Base-by-base conservation (phyloP, 2,888 invertebrate species). In the Macrostomum cliftonense region DNA sequence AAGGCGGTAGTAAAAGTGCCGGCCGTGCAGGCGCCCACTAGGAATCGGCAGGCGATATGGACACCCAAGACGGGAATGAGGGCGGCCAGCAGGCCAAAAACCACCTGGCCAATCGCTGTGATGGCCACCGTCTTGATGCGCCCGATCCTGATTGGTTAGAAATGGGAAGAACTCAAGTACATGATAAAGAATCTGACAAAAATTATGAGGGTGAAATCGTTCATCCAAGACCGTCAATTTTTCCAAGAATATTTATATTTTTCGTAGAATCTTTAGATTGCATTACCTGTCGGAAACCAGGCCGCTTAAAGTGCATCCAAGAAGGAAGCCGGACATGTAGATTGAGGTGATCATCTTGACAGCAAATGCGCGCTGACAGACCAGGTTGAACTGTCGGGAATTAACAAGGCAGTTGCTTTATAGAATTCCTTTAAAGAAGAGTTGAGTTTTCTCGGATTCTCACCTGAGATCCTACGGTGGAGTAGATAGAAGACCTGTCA, bases 1-100 rank as follows among this genome's bases (percentile, higher is more conserved):
- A 61, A 63, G 2, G 56, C 44, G 16, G 59, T 59, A 49, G 61
- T 56, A 44, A 59, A 62, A 12, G 58, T 49, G 1, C 63, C 63
- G 2, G 60, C 57, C 36, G 56, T 54, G 2, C 58, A 53, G 16
- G 56, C 52, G 1, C 62, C 63, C 36, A 59, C 55, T 12, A 61
- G 16, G 42, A 61, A 61, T 14, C 61, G 47, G 12, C 61, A 52
- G 12, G 59, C 46, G 37, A 57, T 57, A 53, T 56, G 62, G 9
- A 55, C 53, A 2, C 55, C 46, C 48, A 59, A 61, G 42, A 59
- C 57, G 1, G 52, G 53, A 21, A 55, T 54, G 37, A 55, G 59
- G 1, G 58, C 53, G 9, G 60, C 53, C 5, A 57, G 58, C 7
- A 60, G 45, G 1, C 58, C 56, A 9, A 59, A 55, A 9, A 53